Conservation (phyloP, 2,113 vertebrate species). For the Anas platyrhynchos region DNA sequence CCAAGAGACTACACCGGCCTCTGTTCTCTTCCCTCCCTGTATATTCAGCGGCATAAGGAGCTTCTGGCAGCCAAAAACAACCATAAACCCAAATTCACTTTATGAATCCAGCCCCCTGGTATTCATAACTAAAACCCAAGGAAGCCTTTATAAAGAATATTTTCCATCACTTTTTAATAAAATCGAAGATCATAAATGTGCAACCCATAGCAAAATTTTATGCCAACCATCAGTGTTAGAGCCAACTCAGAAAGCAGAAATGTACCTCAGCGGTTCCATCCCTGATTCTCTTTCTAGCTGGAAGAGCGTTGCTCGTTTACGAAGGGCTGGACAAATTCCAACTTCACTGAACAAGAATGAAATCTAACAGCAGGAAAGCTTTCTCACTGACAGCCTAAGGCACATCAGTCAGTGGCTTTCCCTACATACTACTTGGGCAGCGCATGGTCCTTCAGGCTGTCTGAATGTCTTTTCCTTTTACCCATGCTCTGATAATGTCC, state of each 20-base stretch:
- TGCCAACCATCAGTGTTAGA: not conserved
- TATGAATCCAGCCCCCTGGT: not conserved
- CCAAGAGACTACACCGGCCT: not conserved
- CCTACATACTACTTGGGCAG: not conserved
- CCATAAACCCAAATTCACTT: not conserved
- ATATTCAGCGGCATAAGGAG: not conserved
- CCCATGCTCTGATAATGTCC: fast-evolving
- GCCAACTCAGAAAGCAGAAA: not conserved
- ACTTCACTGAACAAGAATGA: not conserved
- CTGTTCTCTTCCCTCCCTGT: not conserved
- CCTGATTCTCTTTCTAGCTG: not conserved
- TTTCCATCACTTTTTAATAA: not conserved
- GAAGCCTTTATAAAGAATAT: not conserved
- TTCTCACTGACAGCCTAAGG: not conserved
- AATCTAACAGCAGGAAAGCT: not conserved
- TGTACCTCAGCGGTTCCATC: fast-evolving
- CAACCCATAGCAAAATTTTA: not conserved
- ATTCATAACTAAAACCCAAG: not conserved
- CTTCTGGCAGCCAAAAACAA: not conserved
- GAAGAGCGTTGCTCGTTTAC: not conserved
- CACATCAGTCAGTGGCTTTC: not conserved
- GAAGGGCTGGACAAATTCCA: not conserved
- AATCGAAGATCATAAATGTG: not conserved
- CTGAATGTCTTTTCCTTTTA: not conserved
- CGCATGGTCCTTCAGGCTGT: not conserved